Base-by-base conservation (phyloP, 92 coral and sea anemone genomes). In the Isaurus tuberculatus region DNA sequence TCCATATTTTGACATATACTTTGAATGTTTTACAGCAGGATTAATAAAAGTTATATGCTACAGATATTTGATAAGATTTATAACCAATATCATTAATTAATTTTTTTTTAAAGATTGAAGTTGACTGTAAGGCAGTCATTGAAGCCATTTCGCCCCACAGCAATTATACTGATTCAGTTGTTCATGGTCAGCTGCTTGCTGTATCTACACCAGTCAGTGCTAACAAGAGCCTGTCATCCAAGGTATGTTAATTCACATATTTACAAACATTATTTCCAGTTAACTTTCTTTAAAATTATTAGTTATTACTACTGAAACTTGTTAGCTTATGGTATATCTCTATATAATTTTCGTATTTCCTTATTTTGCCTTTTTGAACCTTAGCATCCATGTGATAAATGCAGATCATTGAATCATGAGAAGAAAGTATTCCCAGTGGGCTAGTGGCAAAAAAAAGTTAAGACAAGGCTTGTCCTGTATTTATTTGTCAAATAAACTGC, bases 371-470 rank as follows among this genome's bases (percentile, higher is more conserved):
- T 70, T 70, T 70, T 70, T 70, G 32, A 33, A 37, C 4, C 22
- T 70, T 22, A 70, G 75, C 75, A 1, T 14, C 75, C 58, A 70
- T 70, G 75, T 70, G 57, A n/a, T 25, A 70, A 70, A 70, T 70
- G 75, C 75, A 70, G n/a, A 32, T 70, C 75, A 70, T 23, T 70
- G 55, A 55, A 33, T 40, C 75, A 37, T 1, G 75, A 70, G 23
- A 42, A 70, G 40, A 70, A 70, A 33, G n/a, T n/a, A n/a, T n/a
- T n/a, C n/a, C n/a, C n/a, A n/a, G n/a, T n/a, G n/a, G n/a, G n/a
- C n/a, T n/a, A n/a, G n/a, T n/a, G n/a, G n/a, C n/a, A n/a, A n/a
- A n/a, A n/a, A n/a, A n/a, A n/a, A n/a, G n/a, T n/a, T n/a, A n/a
- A n/a, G n/a, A n/a, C n/a, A n/a, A n/a, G n/a, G n/a, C n/a, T n/a